Evolutionary conservation across 2,888 invertebrate species (phyloP), one percentile per base, ranked within the genome.

Genomic region (Octodonta nipae): DNA sequence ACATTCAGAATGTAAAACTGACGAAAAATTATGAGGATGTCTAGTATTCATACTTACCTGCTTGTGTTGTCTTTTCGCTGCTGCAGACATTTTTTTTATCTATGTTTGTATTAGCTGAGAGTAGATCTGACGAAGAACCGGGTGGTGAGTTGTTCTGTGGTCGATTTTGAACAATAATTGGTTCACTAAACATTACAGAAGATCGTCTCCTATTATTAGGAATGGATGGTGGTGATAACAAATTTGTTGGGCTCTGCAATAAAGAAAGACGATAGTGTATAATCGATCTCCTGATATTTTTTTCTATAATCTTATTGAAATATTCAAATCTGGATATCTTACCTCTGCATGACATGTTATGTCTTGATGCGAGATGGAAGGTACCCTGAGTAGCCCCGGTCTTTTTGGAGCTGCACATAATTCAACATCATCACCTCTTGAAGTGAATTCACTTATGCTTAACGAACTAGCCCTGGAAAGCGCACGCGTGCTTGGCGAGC

Each of bases 11-110:
- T n/a, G n/a, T n/a, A n/a, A n/a, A n/a, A n/a, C n/a, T n/a, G n/a
- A n/a, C n/a, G n/a, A n/a, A n/a, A n/a, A n/a, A n/a, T n/a, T n/a
- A n/a, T n/a, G n/a, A n/a, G n/a, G n/a, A n/a, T n/a, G n/a, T n/a
- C n/a, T n/a, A n/a, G n/a, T n/a, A n/a, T n/a, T n/a, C 22, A 3
- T 22, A 20, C 33, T 35, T 63, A 71, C 75, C 76, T 43, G 86
- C 83, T 64, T 87, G 87, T 3, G 87, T 87, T 75, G 84, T 87
- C 60, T 87, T 87, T 58, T 87, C 87, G 25, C 82, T 83, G 30
- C 82, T 83, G 59, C 82, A 84, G 17, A 83, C 67, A 54, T 73
- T 75, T 52, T 68, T 70, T 46, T 67, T 67, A 37, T 65, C 72
- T 26, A 58, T 51, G 22, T 54, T 53, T 13, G 51, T 51, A 15